Base-by-base conservation (phyloP, 2,113 vertebrate species). In the Opisthocomus hoazin region DNA sequence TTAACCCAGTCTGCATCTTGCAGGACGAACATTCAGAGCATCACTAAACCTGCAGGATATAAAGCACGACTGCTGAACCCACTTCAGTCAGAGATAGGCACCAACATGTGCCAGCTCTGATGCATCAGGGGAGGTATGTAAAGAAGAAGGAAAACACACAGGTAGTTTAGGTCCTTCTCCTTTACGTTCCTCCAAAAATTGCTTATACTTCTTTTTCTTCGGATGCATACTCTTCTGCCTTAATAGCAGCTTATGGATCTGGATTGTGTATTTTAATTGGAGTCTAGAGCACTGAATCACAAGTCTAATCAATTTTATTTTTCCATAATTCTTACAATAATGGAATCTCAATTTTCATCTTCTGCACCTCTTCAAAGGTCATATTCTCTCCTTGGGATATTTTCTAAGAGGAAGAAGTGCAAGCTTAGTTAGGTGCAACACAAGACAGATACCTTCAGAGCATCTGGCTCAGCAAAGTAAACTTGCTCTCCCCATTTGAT, bases 401-500 rank as follows among this genome's bases (percentile, higher is more conserved):
- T 75, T 90, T 80, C 48, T 48, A 48, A 84, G n/a, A 83, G 5
- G 37, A 88, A 75, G 12, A 65, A 64, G 13, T 48, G 23, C 43
- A 85, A 48, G 16, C 46, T 84, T 66, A n/a, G 78, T 86, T 48
- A 74, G 41, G 68, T 37, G 14, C 16, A 83, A 66, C 23, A 54
- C 21, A 77, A 58, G 51, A 64, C 69, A 93, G 41, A 79, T 90
- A 99, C 99, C 99, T 99, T 99, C n/a, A 99, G 97, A 79, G 99
- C 99, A 19, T 99, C 98, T 7, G 99, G 98, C 57, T 99, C 98
- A 18, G 99, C 99, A 94, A 99, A 99, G 97, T 98, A 98, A 68
- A 99, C 97, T 89, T 98, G 98, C 61, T 98, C 98, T 56, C 99
- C 99, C 98, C 98, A 98, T 85, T 98, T 98, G 95, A 99, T 99